Evolutionary conservation across 2,113 vertebrate species (phyloP).

Genomic region (Elgaria multicarinata): DNA sequence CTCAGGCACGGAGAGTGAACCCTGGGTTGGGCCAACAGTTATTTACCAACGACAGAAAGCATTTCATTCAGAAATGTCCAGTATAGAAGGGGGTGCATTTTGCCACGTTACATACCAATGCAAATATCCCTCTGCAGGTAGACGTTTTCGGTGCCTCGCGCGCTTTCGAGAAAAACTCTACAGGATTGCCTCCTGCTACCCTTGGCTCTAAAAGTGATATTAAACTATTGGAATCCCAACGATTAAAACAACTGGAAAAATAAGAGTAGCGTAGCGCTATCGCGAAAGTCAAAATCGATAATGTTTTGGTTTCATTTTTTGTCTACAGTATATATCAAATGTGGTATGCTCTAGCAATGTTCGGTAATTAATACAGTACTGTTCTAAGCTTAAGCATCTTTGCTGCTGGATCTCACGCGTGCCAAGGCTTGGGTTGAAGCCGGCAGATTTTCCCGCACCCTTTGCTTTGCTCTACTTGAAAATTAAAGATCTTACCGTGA

Average conservation of each 20-base stretch:
- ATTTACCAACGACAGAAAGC: conserved; percentile 49
- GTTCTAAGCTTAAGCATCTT: conserved; percentile 62
- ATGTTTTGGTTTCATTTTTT: conserved; percentile 9
- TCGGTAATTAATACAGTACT: conserved; percentile 44
- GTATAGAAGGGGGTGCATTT: conserved; percentile 27
- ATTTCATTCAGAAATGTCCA: conserved; percentile 40
- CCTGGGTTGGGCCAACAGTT: conserved; percentile 66
- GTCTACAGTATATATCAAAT: conserved; percentile 51
- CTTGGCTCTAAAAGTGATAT: conserved; percentile 43
- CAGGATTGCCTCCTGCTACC: conserved; percentile 28
- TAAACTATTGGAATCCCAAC: conserved; percentile 32
- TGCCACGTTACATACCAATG: not conserved
- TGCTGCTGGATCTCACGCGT: conserved; percentile 53
- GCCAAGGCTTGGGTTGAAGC: conserved; percentile 18
- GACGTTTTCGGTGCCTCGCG: conserved; percentile 5
- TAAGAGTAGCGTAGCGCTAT: conserved; percentile 57
- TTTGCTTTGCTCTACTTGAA: conserved; percentile 33
- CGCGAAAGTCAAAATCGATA: conserved; percentile 23
- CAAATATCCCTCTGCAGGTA: not conserved
- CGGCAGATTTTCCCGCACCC: not conserved
- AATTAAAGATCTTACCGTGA: conserved; percentile 22
- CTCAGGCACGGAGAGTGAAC: conserved; percentile 71
- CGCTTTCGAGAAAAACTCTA: conserved; percentile 44
- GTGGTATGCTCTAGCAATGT: conserved; percentile 59
- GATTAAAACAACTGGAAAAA: conserved; percentile 50